phyloP scores from a whole-genome alignment of 2,113 vertebrate genomes.

The Sterrhoptilus dennistouni region DNA sequence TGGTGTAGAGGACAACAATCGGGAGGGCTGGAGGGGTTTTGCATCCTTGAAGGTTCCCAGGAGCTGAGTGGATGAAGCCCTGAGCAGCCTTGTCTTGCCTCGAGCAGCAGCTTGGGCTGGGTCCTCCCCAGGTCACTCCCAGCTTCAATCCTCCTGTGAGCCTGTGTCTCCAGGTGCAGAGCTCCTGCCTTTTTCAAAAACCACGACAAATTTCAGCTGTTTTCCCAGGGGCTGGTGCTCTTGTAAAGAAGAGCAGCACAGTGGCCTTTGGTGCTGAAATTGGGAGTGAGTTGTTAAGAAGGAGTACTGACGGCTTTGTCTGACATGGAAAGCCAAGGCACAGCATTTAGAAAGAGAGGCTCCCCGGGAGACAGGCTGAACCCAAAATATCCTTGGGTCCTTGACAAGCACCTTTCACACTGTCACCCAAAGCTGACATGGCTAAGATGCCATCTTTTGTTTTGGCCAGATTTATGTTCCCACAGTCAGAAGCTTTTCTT shows the following conservation, averaged over 20 bases:
- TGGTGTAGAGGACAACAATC: background rate
- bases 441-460: background rate
- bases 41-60: background rate
- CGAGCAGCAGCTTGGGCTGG: background rate
- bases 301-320: background rate
- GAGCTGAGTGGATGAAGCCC: background rate
- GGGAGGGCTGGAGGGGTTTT: background rate
- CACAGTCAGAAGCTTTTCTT: background rate
- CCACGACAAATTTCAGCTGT: background rate
- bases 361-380: background rate
- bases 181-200: background rate
- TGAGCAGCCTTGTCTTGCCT: background rate
- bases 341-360: background rate
- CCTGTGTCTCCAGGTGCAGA: background rate
- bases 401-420: background rate
- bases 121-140: background rate
- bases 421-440: background rate
- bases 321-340: background rate
- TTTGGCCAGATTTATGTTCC: background rate
- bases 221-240: background rate
- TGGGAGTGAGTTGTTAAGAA: background rate
- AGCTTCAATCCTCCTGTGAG: background rate
- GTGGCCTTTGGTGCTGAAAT: background rate
- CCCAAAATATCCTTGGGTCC: background rate
- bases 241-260: background rate